phyloP scores from a whole-genome alignment of 2,797 vertebrate genomes.

The Pipistrellus nathusii region DNA sequence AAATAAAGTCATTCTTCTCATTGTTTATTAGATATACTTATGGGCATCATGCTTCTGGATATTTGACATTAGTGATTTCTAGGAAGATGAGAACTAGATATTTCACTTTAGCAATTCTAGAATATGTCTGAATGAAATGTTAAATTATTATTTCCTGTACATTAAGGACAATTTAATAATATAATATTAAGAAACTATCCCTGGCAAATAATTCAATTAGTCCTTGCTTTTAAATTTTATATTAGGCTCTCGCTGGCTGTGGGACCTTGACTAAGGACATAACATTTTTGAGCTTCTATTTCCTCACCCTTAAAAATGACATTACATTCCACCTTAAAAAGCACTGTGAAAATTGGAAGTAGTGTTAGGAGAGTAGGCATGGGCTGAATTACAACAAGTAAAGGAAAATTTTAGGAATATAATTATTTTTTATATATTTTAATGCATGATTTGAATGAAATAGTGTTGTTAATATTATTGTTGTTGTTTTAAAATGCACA shows the following conservation, averaged over 20 bases:
- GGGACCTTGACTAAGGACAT: not conserved
- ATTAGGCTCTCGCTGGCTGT: not conserved
- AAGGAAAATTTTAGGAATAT: not conserved
- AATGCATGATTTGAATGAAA: not conserved
- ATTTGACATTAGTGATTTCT: not conserved
- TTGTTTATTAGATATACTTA: not conserved
- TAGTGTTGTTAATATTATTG: not conserved
- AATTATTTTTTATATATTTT: not conserved
- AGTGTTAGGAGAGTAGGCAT: not conserved
- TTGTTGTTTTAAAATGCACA: not conserved
- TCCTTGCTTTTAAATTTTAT: not conserved
- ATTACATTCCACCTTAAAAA: not conserved
- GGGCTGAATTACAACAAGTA: not conserved
- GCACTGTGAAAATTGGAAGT: not conserved
- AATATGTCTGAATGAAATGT: not conserved
- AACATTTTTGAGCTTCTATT: not conserved
- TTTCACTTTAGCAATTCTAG: conserved; percentile 30
- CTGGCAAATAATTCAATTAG: not conserved
- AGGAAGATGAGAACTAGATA: not conserved
- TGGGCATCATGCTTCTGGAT: not conserved
- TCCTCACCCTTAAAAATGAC: not conserved
- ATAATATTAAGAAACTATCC: not conserved
- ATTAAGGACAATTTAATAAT: not conserved
- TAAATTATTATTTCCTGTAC: not conserved
- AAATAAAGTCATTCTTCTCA: not conserved